These are phyloP conservation scores for Equus quagga DNA, from an alignment of 2,113 vertebrate species.

Conservation along the genomic window DNA sequence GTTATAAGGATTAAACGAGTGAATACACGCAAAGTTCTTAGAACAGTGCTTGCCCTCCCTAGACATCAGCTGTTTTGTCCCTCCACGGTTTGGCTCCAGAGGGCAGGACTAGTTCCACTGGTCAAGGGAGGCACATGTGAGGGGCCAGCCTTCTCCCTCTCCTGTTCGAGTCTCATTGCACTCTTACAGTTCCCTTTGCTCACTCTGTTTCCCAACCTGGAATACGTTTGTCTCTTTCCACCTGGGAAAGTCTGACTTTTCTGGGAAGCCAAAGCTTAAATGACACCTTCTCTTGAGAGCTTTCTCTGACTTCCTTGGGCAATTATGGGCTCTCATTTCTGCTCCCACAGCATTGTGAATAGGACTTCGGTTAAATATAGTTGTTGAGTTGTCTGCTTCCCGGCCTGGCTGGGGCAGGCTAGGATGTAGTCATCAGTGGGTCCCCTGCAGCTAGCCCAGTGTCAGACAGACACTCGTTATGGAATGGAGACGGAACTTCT, in stretches of 20 bases:
- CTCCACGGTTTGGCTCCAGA: not conserved
- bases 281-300: accelerated
- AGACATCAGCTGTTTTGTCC: not conserved
- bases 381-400: not conserved
- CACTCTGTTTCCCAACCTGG: not conserved
- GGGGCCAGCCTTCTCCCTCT: not conserved
- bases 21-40: not conserved
- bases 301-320: not conserved
- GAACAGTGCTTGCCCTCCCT: not conserved
- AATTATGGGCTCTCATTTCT: not conserved
- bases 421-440: not conserved
- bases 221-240: not conserved
- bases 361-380: not conserved
- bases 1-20: not conserved
- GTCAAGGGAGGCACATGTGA: accelerated
- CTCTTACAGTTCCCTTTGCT: not conserved
- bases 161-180: too few relatives aligned
- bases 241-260: not conserved
- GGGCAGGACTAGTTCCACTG: accelerated
- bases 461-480: not conserved
- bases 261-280: not conserved
- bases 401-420: not conserved
- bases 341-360: not conserved
- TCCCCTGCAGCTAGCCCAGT: not conserved
- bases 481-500: too few relatives aligned